Evolutionary conservation across 2,113 vertebrate species (phyloP), one percentile per base, ranked within the genome.

Genomic region (Balaenoptera acutorostrata): DNA sequence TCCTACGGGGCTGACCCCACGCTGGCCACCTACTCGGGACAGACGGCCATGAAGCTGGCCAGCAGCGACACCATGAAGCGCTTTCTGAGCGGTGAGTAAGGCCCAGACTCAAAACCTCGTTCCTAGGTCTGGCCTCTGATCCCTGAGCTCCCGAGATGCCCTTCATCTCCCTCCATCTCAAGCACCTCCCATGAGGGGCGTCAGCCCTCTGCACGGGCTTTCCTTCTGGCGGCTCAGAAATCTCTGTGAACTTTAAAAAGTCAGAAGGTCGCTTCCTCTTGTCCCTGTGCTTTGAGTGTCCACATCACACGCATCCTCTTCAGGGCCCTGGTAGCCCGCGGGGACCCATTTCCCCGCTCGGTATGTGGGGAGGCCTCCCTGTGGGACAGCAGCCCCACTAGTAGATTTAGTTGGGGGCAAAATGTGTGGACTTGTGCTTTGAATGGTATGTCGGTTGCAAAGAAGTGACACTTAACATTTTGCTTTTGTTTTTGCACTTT

Each of bases 1-100:
- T 99, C 99, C 95, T 99, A 99, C 74, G 99, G 99, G 3, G 99
- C 99, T 1, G 99, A 99, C 97, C 99, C 99, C 9, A 99, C 99
- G 1, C 99, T 99, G 97, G 99, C 99, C 74, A 99, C 99, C 7
- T 99, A 99, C 98, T 99, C 99, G 0, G 99, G 99, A 68, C 99
- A 99, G 98, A 99, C 99, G 0, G 99, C 99, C 5, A 98, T 99
- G 98, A 99, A 99, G 96, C 95, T 99, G 96, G 99, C 99, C 96
- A 99, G 99, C 95, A 99, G 99, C 4, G 98, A 99, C 1, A 98
- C 97, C 98, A 99, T 99, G 99, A 99, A 99, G 98, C 98, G 97
- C 89, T 99, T 99, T 98, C 99, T 99, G 93, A 99, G 98, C 13
- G 99, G 99, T 99, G 98, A 97, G 97, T 93, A 71, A 64, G 49